phyloP scores from a whole-genome alignment of 2,797 vertebrate genomes.

The Cyclura pinguis region DNA sequence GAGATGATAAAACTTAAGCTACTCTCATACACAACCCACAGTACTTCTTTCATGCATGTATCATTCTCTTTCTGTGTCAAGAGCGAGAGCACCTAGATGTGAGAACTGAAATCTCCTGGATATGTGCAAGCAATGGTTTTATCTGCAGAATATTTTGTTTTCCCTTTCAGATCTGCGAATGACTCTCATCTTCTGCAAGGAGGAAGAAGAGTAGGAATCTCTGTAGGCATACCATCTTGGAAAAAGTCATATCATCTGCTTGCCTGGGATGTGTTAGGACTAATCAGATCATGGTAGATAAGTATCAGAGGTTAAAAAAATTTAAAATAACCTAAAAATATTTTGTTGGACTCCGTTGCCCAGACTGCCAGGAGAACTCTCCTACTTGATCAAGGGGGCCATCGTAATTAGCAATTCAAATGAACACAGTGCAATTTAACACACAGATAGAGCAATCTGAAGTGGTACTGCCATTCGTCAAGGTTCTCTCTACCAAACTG shows the following conservation, averaged over 20 bases:
- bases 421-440: slow-evolving; percentile 65
- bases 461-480: slow-evolving; percentile 68
- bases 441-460: slow-evolving; percentile 63
- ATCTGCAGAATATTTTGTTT: slow-evolving; percentile 65
- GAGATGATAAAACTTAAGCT: slow-evolving; percentile 20
- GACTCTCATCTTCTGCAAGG: slow-evolving; percentile 63
- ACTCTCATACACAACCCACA: slow-evolving; percentile 10
- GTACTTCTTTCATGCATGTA: slow-evolving; percentile 50
- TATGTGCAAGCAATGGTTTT: slow-evolving; percentile 68
- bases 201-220: slow-evolving; percentile 64
- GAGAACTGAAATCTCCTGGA: slow-evolving; percentile 65
- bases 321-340: slow-evolving; percentile 83
- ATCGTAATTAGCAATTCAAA: slow-evolving; percentile 68
- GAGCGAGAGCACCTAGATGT: slow-evolving; percentile 54
- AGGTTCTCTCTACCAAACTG: slow-evolving; percentile 74
- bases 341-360: slow-evolving; percentile 84
- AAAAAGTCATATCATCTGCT: slow-evolving; percentile 56
- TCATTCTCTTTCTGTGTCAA: slow-evolving; percentile 52
- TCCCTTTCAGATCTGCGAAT: slow-evolving; percentile 54
- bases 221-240: slow-evolving; percentile 64
- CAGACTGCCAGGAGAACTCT: slow-evolving; percentile 81
- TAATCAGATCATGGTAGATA: slow-evolving; percentile 78
- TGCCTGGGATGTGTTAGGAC: slow-evolving; percentile 70
- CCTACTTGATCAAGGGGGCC: slow-evolving; percentile 78
- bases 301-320: slow-evolving; percentile 81